Percentiles rank a stretch among this genome's conserved stretches.
phyloP scores from a whole-genome alignment of 2,888 invertebrate genomes.

The Abscondita cerata region DNA sequence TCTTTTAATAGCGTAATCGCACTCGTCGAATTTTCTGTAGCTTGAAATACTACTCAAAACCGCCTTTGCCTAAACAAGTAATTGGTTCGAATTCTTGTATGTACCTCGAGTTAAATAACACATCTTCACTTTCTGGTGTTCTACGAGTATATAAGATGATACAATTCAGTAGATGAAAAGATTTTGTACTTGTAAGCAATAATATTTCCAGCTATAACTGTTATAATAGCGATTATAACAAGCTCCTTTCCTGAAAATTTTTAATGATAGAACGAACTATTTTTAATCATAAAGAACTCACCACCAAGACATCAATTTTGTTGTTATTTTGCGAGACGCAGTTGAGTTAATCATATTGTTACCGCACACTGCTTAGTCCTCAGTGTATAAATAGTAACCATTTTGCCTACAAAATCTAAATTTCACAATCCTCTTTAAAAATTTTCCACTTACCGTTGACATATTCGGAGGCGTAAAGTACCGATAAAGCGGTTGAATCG shows the following conservation, averaged over 20 bases:
- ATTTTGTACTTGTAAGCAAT: not conserved
- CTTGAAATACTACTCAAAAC: conserved; percentile 96
- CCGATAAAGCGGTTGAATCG: conserved; percentile 71
- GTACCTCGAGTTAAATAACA: conserved; percentile 70
- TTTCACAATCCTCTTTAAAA: not conserved
- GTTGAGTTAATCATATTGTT: conserved; percentile 33
- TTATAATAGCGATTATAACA: conserved; percentile 74
- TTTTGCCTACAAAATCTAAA: conserved; percentile 47
- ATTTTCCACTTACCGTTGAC: conserved; percentile 64
- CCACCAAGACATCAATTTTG: conserved; percentile 25
- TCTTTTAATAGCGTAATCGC: conserved; percentile 93
- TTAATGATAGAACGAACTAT: too few species aligned
- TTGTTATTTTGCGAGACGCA: not conserved
- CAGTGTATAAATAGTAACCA: conserved; percentile 79
- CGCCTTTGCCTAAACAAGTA: conserved; percentile 85
- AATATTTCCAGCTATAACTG: conserved; percentile 60
- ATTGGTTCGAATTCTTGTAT: conserved; percentile 84
- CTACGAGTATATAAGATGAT: too few species aligned
- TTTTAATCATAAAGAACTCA: conserved; percentile 4
- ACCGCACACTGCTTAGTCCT: conserved; percentile 46
- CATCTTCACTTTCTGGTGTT: conserved; percentile 47
- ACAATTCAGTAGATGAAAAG: not conserved
- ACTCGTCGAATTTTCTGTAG: conserved; percentile 91
- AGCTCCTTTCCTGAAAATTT: conserved; percentile 74
- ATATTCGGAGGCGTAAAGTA: conserved; percentile 75